phyloP scores from a whole-genome alignment of 2,113 vertebrate species.

The Zosterops japonicus region DNA sequence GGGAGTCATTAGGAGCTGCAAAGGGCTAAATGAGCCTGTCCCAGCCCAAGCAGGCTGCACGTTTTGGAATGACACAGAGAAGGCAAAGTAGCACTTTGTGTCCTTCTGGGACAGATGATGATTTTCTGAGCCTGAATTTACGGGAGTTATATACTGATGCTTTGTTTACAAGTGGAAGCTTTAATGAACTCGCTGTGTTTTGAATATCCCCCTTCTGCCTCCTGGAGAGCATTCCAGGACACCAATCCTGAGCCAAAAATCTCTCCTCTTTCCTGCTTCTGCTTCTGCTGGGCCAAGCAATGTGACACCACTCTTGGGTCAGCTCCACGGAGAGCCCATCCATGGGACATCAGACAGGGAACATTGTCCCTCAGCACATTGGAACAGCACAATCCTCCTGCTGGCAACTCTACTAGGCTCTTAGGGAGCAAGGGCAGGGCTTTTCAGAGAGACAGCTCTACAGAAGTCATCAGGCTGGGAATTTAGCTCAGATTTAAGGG shows the following conservation, averaged over 20 bases:
- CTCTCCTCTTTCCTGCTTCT: neutral
- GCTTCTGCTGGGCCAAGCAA: neutral
- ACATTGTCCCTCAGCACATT: too few species aligned
- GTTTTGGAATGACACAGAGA: neutral
- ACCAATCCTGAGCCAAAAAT: neutral
- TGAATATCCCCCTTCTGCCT: neutral
- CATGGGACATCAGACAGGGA: rapidly evolving
- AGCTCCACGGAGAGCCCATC: neutral
- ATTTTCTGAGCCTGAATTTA: neutral
- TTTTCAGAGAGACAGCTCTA: neutral
- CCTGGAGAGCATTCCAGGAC: neutral
- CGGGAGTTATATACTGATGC: neutral
- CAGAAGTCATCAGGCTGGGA: neutral
- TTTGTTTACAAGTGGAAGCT: neutral
- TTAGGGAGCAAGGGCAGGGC: neutral
- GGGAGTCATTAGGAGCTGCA: neutral
- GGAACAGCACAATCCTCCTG: neutral
- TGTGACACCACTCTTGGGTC: neutral
- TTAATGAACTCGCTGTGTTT: neutral
- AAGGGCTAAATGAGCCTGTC: neutral
- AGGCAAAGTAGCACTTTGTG: neutral
- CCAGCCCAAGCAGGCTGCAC: neutral
- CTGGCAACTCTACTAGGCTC: neutral
- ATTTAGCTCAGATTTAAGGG: neutral
- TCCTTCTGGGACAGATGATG: neutral